phyloP scores from a whole-genome alignment of 2,113 vertebrate species.

The Marmota flaviventris region DNA sequence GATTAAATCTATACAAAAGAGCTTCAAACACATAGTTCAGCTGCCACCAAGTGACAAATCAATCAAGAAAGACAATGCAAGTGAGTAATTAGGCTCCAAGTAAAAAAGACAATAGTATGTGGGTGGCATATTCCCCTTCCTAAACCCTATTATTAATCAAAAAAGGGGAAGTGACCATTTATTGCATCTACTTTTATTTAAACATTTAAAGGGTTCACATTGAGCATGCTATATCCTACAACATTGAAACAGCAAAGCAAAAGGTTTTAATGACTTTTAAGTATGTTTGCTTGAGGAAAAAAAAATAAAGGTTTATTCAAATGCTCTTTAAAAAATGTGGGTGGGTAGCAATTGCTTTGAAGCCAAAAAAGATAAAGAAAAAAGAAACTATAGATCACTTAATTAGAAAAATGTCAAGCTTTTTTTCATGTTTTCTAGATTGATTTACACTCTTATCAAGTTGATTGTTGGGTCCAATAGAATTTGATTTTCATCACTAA shows the following conservation, averaged over 20 bases:
- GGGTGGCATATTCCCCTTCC: constrained; percentile 25
- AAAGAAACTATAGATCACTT: background rate
- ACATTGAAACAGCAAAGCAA: constrained; percentile 56
- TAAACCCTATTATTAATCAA: constrained; percentile 48
- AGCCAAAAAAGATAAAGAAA: constrained; percentile 35
- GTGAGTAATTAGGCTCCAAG: constrained; percentile 47
- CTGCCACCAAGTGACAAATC: constrained; percentile 77
- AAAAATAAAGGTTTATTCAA: background rate
- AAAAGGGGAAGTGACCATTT: constrained; percentile 45
- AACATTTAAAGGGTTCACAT: constrained; percentile 44
- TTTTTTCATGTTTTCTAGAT: background rate
- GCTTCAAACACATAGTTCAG: constrained; percentile 68
- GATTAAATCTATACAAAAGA: constrained; percentile 80
- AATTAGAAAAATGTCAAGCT: background rate
- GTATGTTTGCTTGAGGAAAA: constrained; percentile 13
- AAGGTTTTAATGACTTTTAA: constrained; percentile 1
- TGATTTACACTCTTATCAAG: background rate
- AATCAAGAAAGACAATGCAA: constrained; percentile 76
- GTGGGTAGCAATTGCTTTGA: background rate
- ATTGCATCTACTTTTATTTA: constrained; percentile 40
- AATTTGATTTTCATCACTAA: background rate
- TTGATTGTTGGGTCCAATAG: background rate
- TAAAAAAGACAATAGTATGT: constrained; percentile 1
- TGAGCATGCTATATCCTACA: constrained; percentile 13
- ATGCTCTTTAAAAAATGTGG: background rate